These are phyloP conservation scores for Sebastes hubbsi DNA, from an alignment of 2,797 vertebrate species.

Conservation along the genomic window DNA sequence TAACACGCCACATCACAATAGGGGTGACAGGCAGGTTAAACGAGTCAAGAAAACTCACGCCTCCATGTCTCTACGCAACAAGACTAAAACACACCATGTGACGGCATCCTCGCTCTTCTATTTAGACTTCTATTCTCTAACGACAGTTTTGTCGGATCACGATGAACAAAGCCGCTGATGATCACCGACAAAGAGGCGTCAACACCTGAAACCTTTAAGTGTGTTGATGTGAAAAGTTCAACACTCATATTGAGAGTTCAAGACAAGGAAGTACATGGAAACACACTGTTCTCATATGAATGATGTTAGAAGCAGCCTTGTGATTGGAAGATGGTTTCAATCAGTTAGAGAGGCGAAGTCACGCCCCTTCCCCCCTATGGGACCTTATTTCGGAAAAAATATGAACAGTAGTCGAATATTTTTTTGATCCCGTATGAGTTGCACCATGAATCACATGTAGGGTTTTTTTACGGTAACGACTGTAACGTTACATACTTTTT, in stretches of 20 bases:
- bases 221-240: constrained; percentile 24
- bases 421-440: too few relatives aligned
- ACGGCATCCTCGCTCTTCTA: constrained; percentile 15
- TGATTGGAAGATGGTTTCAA: background rate
- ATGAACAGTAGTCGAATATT: too few relatives aligned
- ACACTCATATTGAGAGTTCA: constrained; percentile 11
- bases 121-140: constrained; percentile 13
- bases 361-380: too few relatives aligned
- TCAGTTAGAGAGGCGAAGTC: background rate
- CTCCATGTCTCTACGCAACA: constrained; percentile 22
- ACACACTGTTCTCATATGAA: constrained; percentile 4
- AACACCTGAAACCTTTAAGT: constrained; percentile 19
- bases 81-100: constrained; percentile 9
- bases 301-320: background rate
- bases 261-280: background rate
- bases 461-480: too few relatives aligned
- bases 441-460: too few relatives aligned
- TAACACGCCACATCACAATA: constrained; percentile 60
- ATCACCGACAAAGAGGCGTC: constrained; percentile 10
- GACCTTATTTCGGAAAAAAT: too few relatives aligned
- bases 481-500: too few relatives aligned
- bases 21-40: constrained; percentile 64
- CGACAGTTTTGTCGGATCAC: constrained; percentile 36
- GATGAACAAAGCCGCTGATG: constrained; percentile 18
- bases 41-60: constrained; percentile 37